Evolutionary conservation across 2,113 vertebrate species (phyloP).

Genomic region (Leucopsar rothschildi): DNA sequence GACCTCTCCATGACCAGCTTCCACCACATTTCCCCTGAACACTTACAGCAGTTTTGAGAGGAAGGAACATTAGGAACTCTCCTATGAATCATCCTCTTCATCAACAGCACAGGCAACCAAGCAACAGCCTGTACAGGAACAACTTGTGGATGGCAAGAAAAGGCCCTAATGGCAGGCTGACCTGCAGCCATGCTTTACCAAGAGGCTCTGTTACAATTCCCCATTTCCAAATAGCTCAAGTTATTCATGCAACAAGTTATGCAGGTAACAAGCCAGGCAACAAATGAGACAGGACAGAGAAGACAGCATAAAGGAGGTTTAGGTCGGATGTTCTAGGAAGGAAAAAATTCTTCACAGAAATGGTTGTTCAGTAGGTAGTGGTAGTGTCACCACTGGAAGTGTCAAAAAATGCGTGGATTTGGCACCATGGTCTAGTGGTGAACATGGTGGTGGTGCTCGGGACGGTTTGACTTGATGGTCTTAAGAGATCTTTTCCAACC

Average conservation of each 20-base stretch:
- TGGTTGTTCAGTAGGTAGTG: neutral
- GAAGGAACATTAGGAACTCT: neutral
- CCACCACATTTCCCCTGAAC: neutral
- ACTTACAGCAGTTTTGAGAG: neutral
- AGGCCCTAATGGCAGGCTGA: neutral
- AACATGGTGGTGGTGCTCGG: neutral
- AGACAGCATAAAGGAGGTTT: neutral
- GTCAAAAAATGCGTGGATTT: neutral
- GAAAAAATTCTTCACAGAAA: neutral
- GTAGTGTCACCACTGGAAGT: neutral
- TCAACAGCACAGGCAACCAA: accelerated
- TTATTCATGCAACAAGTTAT: neutral
- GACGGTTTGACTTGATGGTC: neutral
- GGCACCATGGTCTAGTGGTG: neutral
- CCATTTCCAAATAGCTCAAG: neutral
- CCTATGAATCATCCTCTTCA: neutral
- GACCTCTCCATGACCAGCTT: neutral
- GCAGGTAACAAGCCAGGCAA: neutral
- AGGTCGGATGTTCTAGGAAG: neutral
- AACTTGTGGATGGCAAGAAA: neutral
- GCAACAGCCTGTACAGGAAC: neutral
- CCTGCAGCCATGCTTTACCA: neutral
- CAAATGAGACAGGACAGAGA: neutral
- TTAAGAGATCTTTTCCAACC: neutral
- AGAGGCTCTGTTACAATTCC: neutral